Conservation (phyloP, 2,113 vertebrate species). For the Pao palembangensis region DNA sequence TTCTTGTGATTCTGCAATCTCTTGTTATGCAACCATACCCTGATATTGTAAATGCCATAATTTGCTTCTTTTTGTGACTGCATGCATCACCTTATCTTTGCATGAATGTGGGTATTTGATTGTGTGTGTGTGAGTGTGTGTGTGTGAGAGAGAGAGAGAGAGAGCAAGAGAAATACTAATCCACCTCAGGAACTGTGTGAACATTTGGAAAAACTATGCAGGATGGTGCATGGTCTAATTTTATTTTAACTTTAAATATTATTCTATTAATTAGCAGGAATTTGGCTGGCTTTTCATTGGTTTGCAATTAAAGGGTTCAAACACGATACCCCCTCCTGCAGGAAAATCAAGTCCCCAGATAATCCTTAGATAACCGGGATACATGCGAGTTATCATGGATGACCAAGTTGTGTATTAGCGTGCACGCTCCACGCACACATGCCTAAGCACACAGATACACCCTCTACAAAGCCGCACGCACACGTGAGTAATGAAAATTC, state of each 20-base stretch:
- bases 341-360: slow-evolving; percentile 5
- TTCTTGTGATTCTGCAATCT: slow-evolving; percentile 11
- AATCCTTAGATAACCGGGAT: slow-evolving; percentile 30
- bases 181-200: neutral
- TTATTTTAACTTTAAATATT: no score
- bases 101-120: neutral
- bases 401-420: slow-evolving; percentile 16
- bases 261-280: no score
- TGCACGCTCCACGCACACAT: slow-evolving; percentile 13
- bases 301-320: slow-evolving; percentile 9
- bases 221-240: no score
- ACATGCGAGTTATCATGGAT: slow-evolving; percentile 26
- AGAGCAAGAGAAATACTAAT: slow-evolving; percentile 1
- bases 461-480: slow-evolving; percentile 20
- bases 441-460: slow-evolving; percentile 14
- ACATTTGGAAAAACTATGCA: no score
- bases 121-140: slow-evolving; percentile 5
- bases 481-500: slow-evolving; percentile 36
- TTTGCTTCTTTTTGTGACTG: slow-evolving; percentile 34
- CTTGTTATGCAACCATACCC: slow-evolving; percentile 21
- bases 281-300: no score
- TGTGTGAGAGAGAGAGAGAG: slow-evolving; percentile 3
- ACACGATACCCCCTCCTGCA: neutral
- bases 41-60: slow-evolving; percentile 33
- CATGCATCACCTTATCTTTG: slow-evolving; percentile 47